A percentile compares a stretch with the other conserved stretches of the same genome.
phyloP scores from a whole-genome alignment of 2,888 invertebrate species.

The Gasteruption jaculator region DNA sequence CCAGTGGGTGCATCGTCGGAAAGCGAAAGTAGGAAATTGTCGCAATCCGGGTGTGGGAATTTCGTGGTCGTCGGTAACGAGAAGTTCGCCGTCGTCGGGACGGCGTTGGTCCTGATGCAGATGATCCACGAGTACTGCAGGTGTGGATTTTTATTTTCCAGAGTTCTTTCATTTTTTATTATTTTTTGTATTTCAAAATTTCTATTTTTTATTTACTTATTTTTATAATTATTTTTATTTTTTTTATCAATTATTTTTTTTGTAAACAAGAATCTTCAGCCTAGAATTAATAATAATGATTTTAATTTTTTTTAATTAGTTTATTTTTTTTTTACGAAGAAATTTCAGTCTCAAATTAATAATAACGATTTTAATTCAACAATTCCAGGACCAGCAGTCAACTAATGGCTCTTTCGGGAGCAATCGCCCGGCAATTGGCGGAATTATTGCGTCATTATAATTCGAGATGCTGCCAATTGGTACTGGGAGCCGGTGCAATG shows the following conservation, averaged over 20 bases:
- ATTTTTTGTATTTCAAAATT: neutral
- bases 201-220: conserved; percentile 2
- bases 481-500: conserved; percentile 94
- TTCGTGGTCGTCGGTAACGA: conserved; percentile 63
- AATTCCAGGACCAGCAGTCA: conserved; percentile 51
- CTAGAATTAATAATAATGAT: neutral
- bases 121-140: conserved; percentile 91
- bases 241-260: conserved; percentile 4
- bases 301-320: conserved; percentile 3
- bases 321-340: conserved; percentile 6
- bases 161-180: neutral
- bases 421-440: conserved; percentile 79
- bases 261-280: neutral
- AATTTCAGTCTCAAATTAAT: too few species aligned
- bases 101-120: conserved; percentile 82
- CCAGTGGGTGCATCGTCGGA: conserved; percentile 43
- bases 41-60: conserved; percentile 29
- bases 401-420: conserved; percentile 73
- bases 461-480: conserved; percentile 86
- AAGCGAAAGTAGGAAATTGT: conserved; percentile 45
- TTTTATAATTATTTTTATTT: neutral
- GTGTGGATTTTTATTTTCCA: conserved; percentile 23
- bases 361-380: too few species aligned
- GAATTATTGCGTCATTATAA: conserved; percentile 85
- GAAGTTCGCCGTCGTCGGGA: conserved; percentile 72